Base-by-base conservation (phyloP, 2,888 invertebrate genomes). In the Heliconius ethilla region DNA sequence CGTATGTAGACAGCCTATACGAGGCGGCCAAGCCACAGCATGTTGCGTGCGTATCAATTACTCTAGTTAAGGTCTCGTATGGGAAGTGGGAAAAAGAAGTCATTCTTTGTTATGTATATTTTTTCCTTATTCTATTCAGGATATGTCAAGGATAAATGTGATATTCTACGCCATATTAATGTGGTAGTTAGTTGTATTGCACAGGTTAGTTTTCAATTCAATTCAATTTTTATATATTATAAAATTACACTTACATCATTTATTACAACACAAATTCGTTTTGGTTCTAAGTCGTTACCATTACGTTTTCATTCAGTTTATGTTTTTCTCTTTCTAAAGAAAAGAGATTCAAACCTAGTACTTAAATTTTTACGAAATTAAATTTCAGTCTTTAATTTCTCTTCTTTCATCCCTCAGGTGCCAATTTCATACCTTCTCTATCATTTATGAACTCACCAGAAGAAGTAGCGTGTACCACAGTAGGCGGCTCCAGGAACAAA, bases 401-500 rank as follows among this genome's bases (percentile, higher is more conserved):
- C 51, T 22, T 7, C 2, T 22, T 51, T 22, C 18, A 18, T 18
- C 7, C 18, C 51, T 51, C 18, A 51, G 18, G 7, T 18, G 18
- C 51, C 51, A 0, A 51, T 7, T 51, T 22, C 51, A 51, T 22
- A 51, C 22, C 18, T 51, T 51, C 22, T 2, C 51, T 51, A 51
- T 18, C 1, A 51, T 59, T 75, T 18, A 25, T 13, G 9, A 25
- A 74, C 81, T 90, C 81, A 92, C 94, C 91, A 40, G 89, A 82
- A 55, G 88, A 82, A 10, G 90, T 87, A 3, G 90, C 88, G 7
- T 89, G 87, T 1, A 92, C 89, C 1, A 93, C 94, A 3, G 87
- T 87, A 0, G 93, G 94, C 0, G 90, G 84, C 3, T 91, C 92
- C 78, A 88, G 88, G 85, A 91, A 90, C 65, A 92, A 83, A 2